Evolutionary conservation across 2,113 vertebrate species (phyloP).

Genomic region (Siniperca knerii): DNA sequence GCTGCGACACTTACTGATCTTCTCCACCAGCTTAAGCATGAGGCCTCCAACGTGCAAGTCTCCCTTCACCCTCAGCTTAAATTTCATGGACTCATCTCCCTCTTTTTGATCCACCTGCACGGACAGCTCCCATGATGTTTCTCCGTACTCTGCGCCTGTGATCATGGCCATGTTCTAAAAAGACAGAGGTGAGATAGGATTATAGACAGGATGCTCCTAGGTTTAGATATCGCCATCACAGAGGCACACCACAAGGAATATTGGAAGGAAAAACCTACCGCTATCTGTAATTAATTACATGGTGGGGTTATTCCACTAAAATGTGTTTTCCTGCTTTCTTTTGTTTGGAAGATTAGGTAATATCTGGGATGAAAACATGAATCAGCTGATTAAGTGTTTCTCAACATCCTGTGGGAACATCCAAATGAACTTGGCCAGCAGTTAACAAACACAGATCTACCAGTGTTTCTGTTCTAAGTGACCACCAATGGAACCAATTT

Average conservation of each 20-base stretch:
- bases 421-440: conserved; percentile 29
- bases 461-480: background rate
- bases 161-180: conserved; percentile 80
- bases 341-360: conserved; percentile 52
- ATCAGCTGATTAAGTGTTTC: conserved; percentile 51
- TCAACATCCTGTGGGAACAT: conserved; percentile 53
- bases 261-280: background rate
- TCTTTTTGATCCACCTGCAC: conserved; percentile 88
- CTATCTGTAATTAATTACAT: conserved; percentile 3
- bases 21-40: conserved; percentile 96
- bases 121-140: conserved; percentile 92
- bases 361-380: conserved; percentile 41
- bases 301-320: conserved; percentile 18
- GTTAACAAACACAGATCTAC: conserved; percentile 23
- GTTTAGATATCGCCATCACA: conserved; percentile 16
- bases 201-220: conserved; percentile 10
- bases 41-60: conserved; percentile 95
- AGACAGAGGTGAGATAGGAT: conserved; percentile 25
- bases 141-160: conserved; percentile 83
- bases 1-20: conserved; percentile 89
- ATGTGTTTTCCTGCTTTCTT: conserved; percentile 1
- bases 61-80: conserved; percentile 88
- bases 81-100: conserved; percentile 77
- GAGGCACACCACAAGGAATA: conserved; percentile 24
- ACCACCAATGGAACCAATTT: background rate